Conservation (phyloP, 2,113 vertebrate genomes). For the Pimephales promelas region DNA sequence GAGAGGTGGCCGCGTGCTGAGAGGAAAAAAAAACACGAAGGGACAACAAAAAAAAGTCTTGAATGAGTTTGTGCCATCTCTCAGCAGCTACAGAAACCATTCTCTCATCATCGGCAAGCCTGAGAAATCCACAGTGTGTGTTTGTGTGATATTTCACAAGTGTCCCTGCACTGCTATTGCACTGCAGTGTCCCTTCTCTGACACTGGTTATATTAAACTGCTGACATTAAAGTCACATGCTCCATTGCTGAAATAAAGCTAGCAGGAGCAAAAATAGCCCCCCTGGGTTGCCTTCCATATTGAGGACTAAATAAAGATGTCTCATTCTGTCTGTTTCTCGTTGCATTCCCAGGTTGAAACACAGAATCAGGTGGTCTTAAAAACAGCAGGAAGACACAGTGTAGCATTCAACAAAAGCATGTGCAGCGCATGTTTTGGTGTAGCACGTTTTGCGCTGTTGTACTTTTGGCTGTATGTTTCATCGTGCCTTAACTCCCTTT, state of each 20-base stretch:
- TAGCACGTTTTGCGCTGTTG: neutral
- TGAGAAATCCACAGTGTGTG: neutral
- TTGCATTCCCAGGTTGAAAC: conserved; percentile 69
- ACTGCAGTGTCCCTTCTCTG: conserved; percentile 61
- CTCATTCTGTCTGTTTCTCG: conserved; percentile 74
- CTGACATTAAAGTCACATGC: conserved; percentile 76
- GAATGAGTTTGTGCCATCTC: neutral
- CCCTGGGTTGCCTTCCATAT: conserved; percentile 80
- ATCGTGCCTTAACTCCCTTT: neutral
- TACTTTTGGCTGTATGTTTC: neutral
- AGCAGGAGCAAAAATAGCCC: conserved; percentile 75
- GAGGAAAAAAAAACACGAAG: neutral
- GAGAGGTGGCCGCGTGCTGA: neutral
- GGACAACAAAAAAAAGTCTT: neutral
- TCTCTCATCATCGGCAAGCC: neutral
- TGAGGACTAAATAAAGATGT: conserved; percentile 74
- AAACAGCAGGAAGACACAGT: conserved; percentile 28
- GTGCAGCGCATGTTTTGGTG: neutral
- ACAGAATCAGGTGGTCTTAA: conserved; percentile 23
- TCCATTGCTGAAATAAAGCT: conserved; percentile 55
- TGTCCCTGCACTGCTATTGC: neutral
- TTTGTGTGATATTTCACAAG: conserved; percentile 64
- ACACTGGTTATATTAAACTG: conserved; percentile 72
- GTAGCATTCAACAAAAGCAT: neutral
- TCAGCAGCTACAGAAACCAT: neutral